Evolutionary conservation across 2,797 vertebrate species (phyloP), one percentile per base, ranked within the genome.

Genomic region (Hydrocynus forskahlii): DNA sequence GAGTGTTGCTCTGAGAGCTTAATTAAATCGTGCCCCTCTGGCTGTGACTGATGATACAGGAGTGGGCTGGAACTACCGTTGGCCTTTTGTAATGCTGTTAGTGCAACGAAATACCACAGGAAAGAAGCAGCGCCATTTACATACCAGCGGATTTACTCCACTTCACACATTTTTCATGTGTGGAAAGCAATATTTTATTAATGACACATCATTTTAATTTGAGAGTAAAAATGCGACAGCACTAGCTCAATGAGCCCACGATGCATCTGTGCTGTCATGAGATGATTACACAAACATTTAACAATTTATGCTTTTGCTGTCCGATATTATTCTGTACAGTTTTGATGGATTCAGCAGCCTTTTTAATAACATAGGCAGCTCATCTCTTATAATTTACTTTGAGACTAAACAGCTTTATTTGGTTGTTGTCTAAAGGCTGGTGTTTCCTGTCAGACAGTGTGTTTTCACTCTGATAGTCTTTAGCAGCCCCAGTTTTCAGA

Each of bases 21-120:
- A 95, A 96, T 96, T 95, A 96, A 96, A 94, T 92, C 88, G 92
- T 86, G 93, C 93, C 89, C 93, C 94, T 92, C 90, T 94, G 94
- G 93, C 93, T 95, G 91, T 96, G 95, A 96, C 93, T 92, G 95
- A 96, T 95, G 95, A 89, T 77, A 92, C 90, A 90, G 75, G 88
- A 92, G 92, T 88, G 94, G 88, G 89, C 89, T 16, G 87, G 62
- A 14, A 12, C 68, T 92, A 90, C 91, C 89, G 89, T 92, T 93
- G 91, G 90, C 93, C 88, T 90, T 88, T 92, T 90, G 88, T 5
- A 50, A 38, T 40, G 48, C 59, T 35, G 9, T 54, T 66, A 55
- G 35, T 40, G 38, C 29, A 62, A 66, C 29, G 8, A 50, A 75
- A 69, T 75, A 81, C 40, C 40, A 50, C 43, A 13, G 73, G 43